phyloP scores from a whole-genome alignment of 1,140 invertebrate species.

The Dicyema japonicum region DNA sequence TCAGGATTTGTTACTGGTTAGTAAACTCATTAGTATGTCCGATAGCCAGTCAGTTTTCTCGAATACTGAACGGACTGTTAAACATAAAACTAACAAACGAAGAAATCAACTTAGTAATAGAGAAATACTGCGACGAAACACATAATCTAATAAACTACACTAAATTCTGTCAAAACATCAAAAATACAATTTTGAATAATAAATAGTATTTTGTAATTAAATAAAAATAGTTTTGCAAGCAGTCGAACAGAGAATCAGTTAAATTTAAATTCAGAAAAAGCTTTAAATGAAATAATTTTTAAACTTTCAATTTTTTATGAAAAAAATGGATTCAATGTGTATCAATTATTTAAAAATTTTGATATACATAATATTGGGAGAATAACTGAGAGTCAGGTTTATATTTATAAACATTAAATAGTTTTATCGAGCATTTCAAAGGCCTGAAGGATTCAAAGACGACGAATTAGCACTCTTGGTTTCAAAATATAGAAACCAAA shows the following conservation, averaged over 20 bases:
- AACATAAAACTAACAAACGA: slow-evolving; percentile 10
- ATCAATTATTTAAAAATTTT: slow-evolving; percentile 16
- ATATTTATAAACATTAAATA: slow-evolving; percentile 5
- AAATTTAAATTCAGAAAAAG: slow-evolving; percentile 8
- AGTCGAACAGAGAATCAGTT: too few species aligned
- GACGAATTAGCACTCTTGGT: slow-evolving; percentile 12
- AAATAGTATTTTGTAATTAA: too few species aligned
- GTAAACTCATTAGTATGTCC: neutral
- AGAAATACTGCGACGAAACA: slow-evolving; percentile 11
- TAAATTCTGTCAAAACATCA: slow-evolving; percentile 13
- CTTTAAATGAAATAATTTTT: slow-evolving; percentile 7
- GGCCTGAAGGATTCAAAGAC: slow-evolving; percentile 11
- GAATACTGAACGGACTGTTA: slow-evolving; percentile 13
- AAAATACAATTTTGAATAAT: too few species aligned
- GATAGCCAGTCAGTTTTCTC: slow-evolving; percentile 14
- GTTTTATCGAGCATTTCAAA: slow-evolving; percentile 17
- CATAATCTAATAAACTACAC: slow-evolving; percentile 14
- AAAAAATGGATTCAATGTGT: slow-evolving; percentile 13
- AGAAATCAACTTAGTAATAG: slow-evolving; percentile 9
- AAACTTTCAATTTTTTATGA: slow-evolving; percentile 12
- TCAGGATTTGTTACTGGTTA: slow-evolving; percentile 18
- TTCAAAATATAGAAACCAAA: slow-evolving; percentile 13
- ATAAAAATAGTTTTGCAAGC: too few species aligned
- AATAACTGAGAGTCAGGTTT: slow-evolving; percentile 17
- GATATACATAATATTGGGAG: slow-evolving; percentile 15